A percentile compares a stretch with the other conserved stretches of the same genome.
Evolutionary conservation across 2,888 invertebrate genomes (phyloP).

Genomic region (Branchellion lobata): DNA sequence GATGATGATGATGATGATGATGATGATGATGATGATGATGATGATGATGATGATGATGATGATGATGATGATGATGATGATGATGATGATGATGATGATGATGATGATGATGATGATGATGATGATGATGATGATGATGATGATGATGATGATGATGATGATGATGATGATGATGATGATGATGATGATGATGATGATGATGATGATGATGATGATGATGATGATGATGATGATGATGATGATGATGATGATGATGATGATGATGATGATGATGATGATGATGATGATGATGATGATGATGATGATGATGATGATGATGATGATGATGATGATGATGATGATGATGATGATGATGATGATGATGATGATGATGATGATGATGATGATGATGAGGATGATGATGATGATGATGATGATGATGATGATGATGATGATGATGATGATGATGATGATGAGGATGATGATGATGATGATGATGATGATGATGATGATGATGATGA

Average conservation of each 20-base stretch:
- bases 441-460: not conserved
- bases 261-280: slow-evolving; percentile 31
- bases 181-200: slow-evolving; percentile 26
- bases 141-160: slow-evolving; percentile 25
- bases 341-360: not conserved
- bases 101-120: slow-evolving; percentile 20
- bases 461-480: slow-evolving; percentile 26
- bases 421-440: not conserved
- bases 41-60: slow-evolving; percentile 27
- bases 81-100: slow-evolving; percentile 24
- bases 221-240: slow-evolving; percentile 18
- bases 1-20: slow-evolving; percentile 27
- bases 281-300: slow-evolving; percentile 21
- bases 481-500: slow-evolving; percentile 2
- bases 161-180: no score
- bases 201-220: slow-evolving; percentile 20
- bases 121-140: slow-evolving; percentile 30
- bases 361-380: not conserved
- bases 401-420: not conserved
- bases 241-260: slow-evolving; percentile 23
- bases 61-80: slow-evolving; percentile 16
- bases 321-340: slow-evolving; percentile 8
- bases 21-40: no score
- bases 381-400: not conserved
- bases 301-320: slow-evolving; percentile 32